Base-by-base conservation (phyloP, 2,888 invertebrate genomes). In the Eupeodes luniger region DNA sequence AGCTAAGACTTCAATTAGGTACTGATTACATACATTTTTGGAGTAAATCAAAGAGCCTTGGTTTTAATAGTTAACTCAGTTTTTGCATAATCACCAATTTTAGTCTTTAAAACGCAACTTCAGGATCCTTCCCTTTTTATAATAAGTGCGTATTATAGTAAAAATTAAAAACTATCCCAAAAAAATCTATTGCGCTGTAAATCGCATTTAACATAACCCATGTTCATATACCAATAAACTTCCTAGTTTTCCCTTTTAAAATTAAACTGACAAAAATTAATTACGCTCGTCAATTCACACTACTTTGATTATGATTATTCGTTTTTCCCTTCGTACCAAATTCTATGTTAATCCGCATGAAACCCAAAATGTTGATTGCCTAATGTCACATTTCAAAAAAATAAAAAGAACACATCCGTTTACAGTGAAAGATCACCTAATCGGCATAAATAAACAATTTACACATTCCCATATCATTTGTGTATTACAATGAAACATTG, bases 371-470 rank as follows among this genome's bases (percentile, higher is more conserved):
- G 77, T 74, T 81, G 77, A 81, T 61, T 75, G 69, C 51, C 53
- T 19, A 40, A 40, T 82, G 86, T 86, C 85, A 82, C 81, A 67
- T 67, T 74, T 40, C 57, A 74, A 76, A 81, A 66, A 40, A 5
- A 40, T 27, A 27, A 27, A 27, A 27, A 27, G 27, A 72, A 72
- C 55, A 81, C 88, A 81, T 85, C 88, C 77, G 59, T 88, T 84
- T 74, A 81, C 88, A 78, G 77, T 77, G 74, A 79, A 78, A 19
- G 36, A 88, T 84, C 88, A 88, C 67, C 77, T 88, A 88, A 85
- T 88, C 88, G 88, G 84, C 85, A 88, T 88, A 88, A 81, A 88
- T 85, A 85, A 88, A 88, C 88, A 85, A 88, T 85, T 88, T 85
- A 81, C 69, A 85, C 85, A 85, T 88, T 88, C 85, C 85, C 85